Evolutionary conservation across 2,888 invertebrate genomes (phyloP).

Genomic region (Campaea margaritaria): DNA sequence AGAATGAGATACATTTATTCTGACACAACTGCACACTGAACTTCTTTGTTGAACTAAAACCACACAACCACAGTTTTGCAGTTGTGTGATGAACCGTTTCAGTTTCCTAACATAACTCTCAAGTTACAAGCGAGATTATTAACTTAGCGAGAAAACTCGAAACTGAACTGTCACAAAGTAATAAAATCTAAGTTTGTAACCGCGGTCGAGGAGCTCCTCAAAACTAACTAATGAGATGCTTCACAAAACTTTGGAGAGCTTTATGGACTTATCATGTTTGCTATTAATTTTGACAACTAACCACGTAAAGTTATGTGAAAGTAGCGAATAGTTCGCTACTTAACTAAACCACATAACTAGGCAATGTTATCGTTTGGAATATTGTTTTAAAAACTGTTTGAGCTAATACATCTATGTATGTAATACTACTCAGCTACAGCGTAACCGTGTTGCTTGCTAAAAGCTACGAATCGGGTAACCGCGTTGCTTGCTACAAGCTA

Average conservation of each 20-base stretch:
- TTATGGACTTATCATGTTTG: conserved; percentile 10
- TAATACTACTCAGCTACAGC: too few species aligned
- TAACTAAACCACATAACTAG: too few species aligned
- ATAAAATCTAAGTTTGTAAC: conserved; percentile 36
- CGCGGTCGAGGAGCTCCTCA: conserved; percentile 21
- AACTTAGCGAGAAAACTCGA: conserved; percentile 30
- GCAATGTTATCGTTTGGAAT: too few species aligned
- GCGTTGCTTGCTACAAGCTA: conserved; percentile 5
- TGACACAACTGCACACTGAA: too few species aligned
- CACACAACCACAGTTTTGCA: too few species aligned
- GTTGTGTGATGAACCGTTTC: too few species aligned
- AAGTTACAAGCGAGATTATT: conserved; percentile 21
- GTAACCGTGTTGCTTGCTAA: background rate
- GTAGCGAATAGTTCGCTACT: conserved; percentile 1
- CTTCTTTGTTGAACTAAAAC: background rate
- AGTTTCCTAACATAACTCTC: conserved; percentile 1
- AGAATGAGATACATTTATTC: too few species aligned
- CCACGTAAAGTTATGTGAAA: conserved; percentile 16
- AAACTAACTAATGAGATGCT: conserved; percentile 37
- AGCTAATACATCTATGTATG: too few species aligned
- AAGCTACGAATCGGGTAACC: background rate
- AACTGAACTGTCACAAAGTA: conserved; percentile 37
- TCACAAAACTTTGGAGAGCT: conserved; percentile 31
- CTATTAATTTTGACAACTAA: background rate
- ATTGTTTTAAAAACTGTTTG: too few species aligned